Conservation (phyloP, 2,888 invertebrate genomes). For the Drosophila koepferae region DNA sequence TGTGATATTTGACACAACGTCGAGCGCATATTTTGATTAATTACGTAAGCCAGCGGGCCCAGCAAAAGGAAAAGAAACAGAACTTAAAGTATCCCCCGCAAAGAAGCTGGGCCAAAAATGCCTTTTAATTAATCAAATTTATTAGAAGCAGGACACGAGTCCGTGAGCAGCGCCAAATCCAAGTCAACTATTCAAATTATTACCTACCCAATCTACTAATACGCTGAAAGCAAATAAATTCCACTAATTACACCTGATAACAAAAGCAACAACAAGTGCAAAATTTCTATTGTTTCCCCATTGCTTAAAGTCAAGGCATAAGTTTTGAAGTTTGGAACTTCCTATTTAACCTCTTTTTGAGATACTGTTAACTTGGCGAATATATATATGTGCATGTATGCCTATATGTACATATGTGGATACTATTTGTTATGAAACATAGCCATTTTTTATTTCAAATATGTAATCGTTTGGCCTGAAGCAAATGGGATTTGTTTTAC, state of each 20-base stretch:
- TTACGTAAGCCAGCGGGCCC: slow-evolving; percentile 45
- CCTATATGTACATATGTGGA: no score
- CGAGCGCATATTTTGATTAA: slow-evolving; percentile 73
- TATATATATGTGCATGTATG: no score
- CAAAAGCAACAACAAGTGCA: not conserved
- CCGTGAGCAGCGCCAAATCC: slow-evolving; percentile 12
- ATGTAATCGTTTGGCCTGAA: no score
- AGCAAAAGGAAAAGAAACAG: slow-evolving; percentile 7
- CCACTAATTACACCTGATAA: not conserved
- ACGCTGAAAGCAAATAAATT: slow-evolving; percentile 10
- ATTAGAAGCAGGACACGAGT: slow-evolving; percentile 45
- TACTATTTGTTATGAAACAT: no score
- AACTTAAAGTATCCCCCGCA: not conserved
- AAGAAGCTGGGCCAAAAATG: slow-evolving; percentile 52
- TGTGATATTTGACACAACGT: slow-evolving; percentile 49
- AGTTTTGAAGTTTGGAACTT: no score
- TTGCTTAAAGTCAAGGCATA: not conserved
- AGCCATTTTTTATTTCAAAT: no score
- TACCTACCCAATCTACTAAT: slow-evolving; percentile 1
- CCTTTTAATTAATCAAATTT: slow-evolving; percentile 70
- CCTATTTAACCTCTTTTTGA: no score
- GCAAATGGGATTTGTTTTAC: no score
- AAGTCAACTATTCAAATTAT: slow-evolving; percentile 7
- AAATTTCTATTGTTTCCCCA: not conserved
- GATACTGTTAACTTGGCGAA: no score